A percentile compares a stretch with the other conserved stretches of the same genome.
Conservation (phyloP, 1,140 invertebrate species). For the Drosophila neocordata region DNA sequence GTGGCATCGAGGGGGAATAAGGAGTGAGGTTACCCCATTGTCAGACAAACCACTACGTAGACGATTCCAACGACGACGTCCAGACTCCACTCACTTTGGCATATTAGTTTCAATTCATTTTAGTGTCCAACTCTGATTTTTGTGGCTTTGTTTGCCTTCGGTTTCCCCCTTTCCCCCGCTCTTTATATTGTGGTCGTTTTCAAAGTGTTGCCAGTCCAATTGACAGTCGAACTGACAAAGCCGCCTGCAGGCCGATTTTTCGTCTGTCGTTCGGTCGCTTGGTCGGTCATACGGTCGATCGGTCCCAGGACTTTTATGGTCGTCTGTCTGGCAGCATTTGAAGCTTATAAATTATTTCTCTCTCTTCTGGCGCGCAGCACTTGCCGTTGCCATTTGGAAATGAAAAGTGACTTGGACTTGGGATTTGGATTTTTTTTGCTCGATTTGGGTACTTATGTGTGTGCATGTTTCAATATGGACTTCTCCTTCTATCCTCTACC, state of each 20-base stretch:
- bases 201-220: constrained; percentile 75
- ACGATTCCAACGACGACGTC: constrained; percentile 3
- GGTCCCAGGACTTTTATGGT: constrained; percentile 75
- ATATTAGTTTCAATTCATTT: constrained; percentile 82
- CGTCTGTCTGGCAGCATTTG: constrained; percentile 44
- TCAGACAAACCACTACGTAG: constrained; percentile 38
- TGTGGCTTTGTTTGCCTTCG: constrained; percentile 71
- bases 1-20: not conserved
- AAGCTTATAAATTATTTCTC: constrained; percentile 74
- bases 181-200: constrained; percentile 37
- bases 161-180: constrained; percentile 2
- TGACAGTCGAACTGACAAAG: constrained; percentile 77
- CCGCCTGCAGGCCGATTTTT: constrained; percentile 59
- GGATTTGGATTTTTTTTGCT: constrained; percentile 37
- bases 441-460: constrained; percentile 20
- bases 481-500: not conserved
- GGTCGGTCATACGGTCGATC: not conserved
- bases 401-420: constrained; percentile 73
- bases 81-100: constrained; percentile 73
- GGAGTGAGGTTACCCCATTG: constrained; percentile 40
- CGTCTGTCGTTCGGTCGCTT: constrained; percentile 20
- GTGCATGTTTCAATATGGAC: constrained; percentile 60
- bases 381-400: constrained; percentile 78
- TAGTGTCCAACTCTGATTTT: constrained; percentile 69
- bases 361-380: constrained; percentile 55